Conservation (phyloP, 2,797 vertebrate species). For the Acanthopagrus latus region DNA sequence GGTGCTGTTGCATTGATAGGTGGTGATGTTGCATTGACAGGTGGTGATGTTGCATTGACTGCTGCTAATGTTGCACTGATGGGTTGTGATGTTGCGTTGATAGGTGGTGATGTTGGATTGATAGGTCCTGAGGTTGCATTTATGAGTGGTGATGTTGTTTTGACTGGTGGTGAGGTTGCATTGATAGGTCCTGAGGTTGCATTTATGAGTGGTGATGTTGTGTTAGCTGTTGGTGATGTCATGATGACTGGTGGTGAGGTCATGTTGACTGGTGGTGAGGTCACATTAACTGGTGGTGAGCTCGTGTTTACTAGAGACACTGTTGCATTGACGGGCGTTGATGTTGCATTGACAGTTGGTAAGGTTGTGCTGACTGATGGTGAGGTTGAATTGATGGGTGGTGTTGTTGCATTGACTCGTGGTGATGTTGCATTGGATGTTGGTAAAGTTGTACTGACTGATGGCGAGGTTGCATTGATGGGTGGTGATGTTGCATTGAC, state of each 20-base stretch:
- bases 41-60: too few relatives aligned
- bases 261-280: background rate
- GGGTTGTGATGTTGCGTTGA: too few relatives aligned
- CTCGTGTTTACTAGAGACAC: fast-evolving
- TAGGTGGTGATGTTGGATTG: too few relatives aligned
- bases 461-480: background rate
- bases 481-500: background rate
- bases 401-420: background rate
- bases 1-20: too few relatives aligned
- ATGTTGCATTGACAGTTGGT: background rate
- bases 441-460: background rate
- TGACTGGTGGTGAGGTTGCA: too few relatives aligned
- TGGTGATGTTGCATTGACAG: too few relatives aligned
- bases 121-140: too few relatives aligned
- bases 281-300: background rate
- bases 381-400: background rate
- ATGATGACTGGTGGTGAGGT: background rate
- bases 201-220: background rate
- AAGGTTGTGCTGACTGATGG: background rate
- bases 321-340: background rate
- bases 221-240: background rate
- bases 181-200: background rate
- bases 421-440: background rate
- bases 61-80: too few relatives aligned
- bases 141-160: too few relatives aligned